Evolutionary conservation across 2,113 vertebrate species (phyloP).

Genomic region (Rhinoptilus africanus): DNA sequence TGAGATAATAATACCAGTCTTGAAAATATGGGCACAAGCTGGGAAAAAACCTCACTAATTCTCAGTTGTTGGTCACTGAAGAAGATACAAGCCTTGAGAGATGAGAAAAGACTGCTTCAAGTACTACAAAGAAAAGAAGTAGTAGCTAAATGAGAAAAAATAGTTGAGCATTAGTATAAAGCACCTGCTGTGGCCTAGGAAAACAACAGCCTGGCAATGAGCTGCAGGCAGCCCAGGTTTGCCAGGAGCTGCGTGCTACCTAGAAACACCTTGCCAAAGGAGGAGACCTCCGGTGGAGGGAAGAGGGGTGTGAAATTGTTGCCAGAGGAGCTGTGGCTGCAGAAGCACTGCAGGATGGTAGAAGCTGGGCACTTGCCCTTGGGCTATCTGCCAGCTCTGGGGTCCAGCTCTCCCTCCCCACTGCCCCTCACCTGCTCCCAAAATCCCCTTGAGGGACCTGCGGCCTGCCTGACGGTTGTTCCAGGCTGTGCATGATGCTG

Average conservation of each 20-base stretch:
- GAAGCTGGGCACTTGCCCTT: background rate
- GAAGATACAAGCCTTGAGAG: background rate
- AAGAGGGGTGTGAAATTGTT: background rate
- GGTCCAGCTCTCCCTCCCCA: background rate
- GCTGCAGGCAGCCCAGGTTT: background rate
- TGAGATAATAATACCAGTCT: background rate
- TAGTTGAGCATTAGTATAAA: background rate
- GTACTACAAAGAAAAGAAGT: background rate
- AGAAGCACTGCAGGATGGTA: rapidly evolving
- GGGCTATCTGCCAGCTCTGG: background rate
- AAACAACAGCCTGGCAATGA: background rate
- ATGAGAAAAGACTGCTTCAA: background rate
- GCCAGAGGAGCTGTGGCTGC: rapidly evolving
- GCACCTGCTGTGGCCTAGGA: background rate
- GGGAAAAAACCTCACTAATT: background rate
- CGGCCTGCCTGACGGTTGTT: rapidly evolving
- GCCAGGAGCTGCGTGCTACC: rapidly evolving
- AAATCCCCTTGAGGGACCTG: rapidly evolving
- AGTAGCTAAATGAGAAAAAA: background rate
- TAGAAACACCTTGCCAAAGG: background rate
- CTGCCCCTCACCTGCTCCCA: rapidly evolving
- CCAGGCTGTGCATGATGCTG: rapidly evolving
- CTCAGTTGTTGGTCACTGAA: background rate
- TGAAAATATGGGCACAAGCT: background rate
- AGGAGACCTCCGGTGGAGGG: background rate